These are phyloP conservation scores for Tragopan temminckii DNA, from an alignment of 2,797 vertebrate species.

Conservation along the genomic window DNA sequence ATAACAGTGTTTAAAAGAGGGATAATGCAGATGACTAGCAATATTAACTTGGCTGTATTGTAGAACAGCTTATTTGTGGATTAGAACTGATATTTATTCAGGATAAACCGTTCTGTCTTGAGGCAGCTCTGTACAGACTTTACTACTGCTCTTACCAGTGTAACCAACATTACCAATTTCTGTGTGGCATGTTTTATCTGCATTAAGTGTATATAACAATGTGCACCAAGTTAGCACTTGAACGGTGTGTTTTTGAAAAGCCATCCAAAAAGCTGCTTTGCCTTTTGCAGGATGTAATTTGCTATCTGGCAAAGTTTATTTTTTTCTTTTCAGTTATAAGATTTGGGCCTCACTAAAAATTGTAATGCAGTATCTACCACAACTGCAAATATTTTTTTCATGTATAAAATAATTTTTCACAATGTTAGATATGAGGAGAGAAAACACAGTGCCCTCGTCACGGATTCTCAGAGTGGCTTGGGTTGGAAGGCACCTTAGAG, in stretches of 20 bases:
- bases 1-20: background rate
- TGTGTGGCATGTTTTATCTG: background rate
- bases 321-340: background rate
- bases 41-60: background rate
- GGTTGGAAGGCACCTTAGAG: background rate
- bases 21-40: background rate
- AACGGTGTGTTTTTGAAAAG: background rate
- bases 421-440: background rate
- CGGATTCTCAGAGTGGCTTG: background rate
- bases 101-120: background rate
- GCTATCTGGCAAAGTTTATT: background rate
- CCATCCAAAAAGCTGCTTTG: rapidly evolving
- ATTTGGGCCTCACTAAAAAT: background rate
- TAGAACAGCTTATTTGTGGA: background rate
- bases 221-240: background rate
- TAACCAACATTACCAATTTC: background rate
- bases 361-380: background rate
- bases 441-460: background rate
- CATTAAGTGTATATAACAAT: background rate
- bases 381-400: background rate
- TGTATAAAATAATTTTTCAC: background rate
- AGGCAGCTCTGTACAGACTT: background rate
- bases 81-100: background rate
- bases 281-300: background rate
- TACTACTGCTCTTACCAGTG: background rate